phyloP scores from a whole-genome alignment of 2,797 vertebrate genomes.

The Brachymystax lenok region DNA sequence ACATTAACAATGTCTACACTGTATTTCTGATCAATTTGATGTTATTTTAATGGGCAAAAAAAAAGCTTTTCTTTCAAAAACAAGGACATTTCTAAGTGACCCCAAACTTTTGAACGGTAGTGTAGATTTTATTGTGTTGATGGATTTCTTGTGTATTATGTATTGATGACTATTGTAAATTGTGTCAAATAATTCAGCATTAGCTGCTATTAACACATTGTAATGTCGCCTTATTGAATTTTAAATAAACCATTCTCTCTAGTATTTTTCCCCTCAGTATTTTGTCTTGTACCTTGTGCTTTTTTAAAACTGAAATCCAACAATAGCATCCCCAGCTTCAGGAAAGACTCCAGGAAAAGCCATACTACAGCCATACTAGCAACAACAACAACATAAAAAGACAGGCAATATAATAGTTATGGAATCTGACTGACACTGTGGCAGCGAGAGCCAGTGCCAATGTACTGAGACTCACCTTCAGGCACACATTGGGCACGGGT shows the following conservation, averaged over 20 bases:
- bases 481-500: conserved; percentile 83
- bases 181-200: background rate
- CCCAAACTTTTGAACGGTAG: too few species aligned
- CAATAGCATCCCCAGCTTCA: conserved; percentile 95
- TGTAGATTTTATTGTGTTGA: background rate
- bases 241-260: background rate
- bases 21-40: too few species aligned
- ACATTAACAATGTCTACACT: too few species aligned
- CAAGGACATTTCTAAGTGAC: too few species aligned
- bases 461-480: conserved; percentile 84
- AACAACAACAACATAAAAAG: conserved; percentile 19
- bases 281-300: conserved; percentile 82
- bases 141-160: background rate
- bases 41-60: too few species aligned
- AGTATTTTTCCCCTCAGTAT: too few species aligned
- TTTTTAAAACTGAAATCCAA: conserved; percentile 96
- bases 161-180: background rate
- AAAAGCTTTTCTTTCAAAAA: too few species aligned
- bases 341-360: conserved; percentile 91
- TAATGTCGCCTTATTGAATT: background rate
- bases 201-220: background rate
- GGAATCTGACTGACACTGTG: background rate
- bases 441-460: background rate
- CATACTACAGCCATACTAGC: conserved; percentile 81
- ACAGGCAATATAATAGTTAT: background rate